These are phyloP conservation scores for Platysternon megacephalum DNA, from an alignment of 2,113 vertebrate genomes.

Conservation along the genomic window DNA sequence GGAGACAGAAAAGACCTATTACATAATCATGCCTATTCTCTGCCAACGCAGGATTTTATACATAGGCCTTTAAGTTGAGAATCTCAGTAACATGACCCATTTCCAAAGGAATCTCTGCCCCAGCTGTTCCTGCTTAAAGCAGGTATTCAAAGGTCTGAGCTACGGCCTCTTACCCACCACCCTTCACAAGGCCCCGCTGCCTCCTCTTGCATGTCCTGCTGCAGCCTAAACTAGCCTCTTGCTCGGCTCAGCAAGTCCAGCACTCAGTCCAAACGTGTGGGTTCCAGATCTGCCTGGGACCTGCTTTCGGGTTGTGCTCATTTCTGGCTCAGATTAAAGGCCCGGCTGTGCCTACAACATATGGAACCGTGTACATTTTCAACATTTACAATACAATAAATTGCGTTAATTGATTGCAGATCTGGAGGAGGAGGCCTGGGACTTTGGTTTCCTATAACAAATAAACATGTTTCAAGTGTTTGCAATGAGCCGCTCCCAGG, in stretches of 20 bases:
- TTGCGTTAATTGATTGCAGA: neutral
- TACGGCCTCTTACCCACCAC: neutral
- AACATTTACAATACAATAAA: neutral
- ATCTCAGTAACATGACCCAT: accelerated
- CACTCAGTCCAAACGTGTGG: neutral
- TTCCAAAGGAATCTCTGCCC: neutral
- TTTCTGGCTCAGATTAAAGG: neutral
- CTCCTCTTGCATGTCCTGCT: too few relatives aligned
- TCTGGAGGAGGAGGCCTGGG: neutral
- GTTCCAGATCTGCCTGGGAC: neutral
- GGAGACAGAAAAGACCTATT: neutral
- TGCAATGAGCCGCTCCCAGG: neutral
- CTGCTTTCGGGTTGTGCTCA: neutral
- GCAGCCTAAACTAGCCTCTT: neutral
- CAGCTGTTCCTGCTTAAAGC: neutral
- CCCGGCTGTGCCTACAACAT: neutral
- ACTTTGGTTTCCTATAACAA: neutral
- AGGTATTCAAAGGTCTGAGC: neutral
- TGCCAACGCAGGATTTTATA: neutral
- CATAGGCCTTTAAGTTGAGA: neutral
- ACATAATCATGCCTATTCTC: neutral
- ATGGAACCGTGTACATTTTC: neutral
- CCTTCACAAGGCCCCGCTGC: neutral
- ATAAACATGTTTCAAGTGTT: neutral
- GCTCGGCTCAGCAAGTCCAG: too few relatives aligned